Base-by-base conservation (phyloP, 1,140 invertebrate species). In the Neelides sp. region DNA sequence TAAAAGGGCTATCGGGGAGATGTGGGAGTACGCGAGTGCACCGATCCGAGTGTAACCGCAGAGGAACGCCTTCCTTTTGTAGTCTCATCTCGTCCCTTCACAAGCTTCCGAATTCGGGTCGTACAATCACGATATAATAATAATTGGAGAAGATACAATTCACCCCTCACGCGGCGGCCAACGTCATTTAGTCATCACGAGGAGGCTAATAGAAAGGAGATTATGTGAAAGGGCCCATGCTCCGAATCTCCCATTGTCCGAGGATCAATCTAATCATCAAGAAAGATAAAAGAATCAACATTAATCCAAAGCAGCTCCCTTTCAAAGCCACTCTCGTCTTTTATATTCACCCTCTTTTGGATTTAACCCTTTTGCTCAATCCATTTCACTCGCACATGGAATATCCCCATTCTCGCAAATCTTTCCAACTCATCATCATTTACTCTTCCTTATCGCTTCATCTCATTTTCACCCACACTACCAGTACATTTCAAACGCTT, bases 281-380 rank as follows among this genome's bases (percentile, higher is more conserved):
- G 51, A 53, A 53, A 53, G 51, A 53, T 53, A 53, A 53, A 53
- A 53, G 51, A 48, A 53, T 48, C 47, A 48, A 35, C 45, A 39
- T 48, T 39, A 48, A 39, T 39, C 34, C 34, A 3, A n/a, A 32
- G 28, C 28, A 32, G n/a, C 7, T 32, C 28, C 7, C 7, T 32
- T 7, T 32, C n/a, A n/a, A 32, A 8, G 28, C 28, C n/a, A 32
- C 7, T 32, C 28, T 32, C 28, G 28, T 32, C n/a, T 32, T 32
- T 32, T 32, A 32, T 7, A 32, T 32, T 7, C 7, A 32, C 7
- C n/a, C n/a, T 32, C 7, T 32, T 13, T 8, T 32, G 7, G n/a
- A 32, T 32, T 8, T 7, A 32, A n/a, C 7, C 28, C n/a, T 13
- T 32, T 8, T 13, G 7, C 7, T 32, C 7, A n/a, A 32, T 7